Conservation (phyloP, 2,888 invertebrate species). For the Clistopyga incitator region DNA sequence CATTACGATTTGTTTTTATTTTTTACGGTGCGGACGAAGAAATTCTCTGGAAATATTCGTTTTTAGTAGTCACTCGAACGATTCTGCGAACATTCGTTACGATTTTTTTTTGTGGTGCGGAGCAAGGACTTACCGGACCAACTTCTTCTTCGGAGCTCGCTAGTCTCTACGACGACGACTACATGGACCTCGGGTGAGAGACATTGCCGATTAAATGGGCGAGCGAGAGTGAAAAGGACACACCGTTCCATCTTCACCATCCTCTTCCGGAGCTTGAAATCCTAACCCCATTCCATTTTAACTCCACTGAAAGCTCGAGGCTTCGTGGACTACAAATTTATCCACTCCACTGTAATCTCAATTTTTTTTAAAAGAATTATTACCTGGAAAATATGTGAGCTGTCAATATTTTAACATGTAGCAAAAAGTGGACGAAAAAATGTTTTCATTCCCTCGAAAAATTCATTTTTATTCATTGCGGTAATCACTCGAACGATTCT, state of each 20-base stretch:
- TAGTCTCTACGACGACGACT: neutral
- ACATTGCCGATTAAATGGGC: conserved; percentile 28
- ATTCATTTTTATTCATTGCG: neutral
- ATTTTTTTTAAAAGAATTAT: too few species aligned
- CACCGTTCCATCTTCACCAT: conserved; percentile 15
- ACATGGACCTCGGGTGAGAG: conserved; percentile 1
- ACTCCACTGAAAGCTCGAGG: conserved; percentile 34
- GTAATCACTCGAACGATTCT: neutral
- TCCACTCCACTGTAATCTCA: too few species aligned
- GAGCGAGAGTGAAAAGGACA: conserved; percentile 22
- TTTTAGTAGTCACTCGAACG: too few species aligned
- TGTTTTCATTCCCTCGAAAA: neutral
- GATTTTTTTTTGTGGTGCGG: too few species aligned
- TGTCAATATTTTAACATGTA: neutral
- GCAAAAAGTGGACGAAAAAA: neutral
- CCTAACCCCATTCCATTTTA: conserved; percentile 52
- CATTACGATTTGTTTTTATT: too few species aligned
- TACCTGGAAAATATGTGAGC: neutral
- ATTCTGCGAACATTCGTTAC: too few species aligned
- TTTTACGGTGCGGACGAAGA: neutral
- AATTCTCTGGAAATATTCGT: too few species aligned
- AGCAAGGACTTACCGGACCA: conserved; percentile 62
- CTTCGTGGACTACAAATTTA: conserved; percentile 53
- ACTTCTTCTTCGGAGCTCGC: conserved; percentile 45
- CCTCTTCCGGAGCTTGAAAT: conserved; percentile 52